These are phyloP conservation scores for Parambassis ranga DNA, from an alignment of 2,797 vertebrate genomes.

Conservation along the genomic window DNA sequence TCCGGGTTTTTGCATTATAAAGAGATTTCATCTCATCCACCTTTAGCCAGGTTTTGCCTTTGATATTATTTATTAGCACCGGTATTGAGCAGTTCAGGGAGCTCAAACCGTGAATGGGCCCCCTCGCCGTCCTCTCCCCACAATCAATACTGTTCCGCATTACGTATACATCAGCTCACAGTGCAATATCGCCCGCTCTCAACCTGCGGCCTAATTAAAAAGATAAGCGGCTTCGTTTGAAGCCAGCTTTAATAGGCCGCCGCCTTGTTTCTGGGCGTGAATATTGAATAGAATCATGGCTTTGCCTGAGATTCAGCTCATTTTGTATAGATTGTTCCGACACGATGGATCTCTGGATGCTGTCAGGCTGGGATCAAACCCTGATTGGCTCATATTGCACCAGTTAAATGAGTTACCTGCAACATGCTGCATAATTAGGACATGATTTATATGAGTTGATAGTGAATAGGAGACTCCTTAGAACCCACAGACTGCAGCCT, in stretches of 20 bases:
- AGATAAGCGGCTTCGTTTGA: slow-evolving; percentile 71
- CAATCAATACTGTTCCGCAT: slow-evolving; percentile 64
- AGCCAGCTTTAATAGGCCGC: slow-evolving; percentile 55
- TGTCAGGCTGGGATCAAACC: neutral
- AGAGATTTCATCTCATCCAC: slow-evolving; percentile 73
- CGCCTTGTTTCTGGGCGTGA: slow-evolving; percentile 64
- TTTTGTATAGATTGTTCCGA: slow-evolving; percentile 36
- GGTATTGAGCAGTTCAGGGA: slow-evolving; percentile 56
- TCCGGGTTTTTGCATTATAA: slow-evolving; percentile 70
- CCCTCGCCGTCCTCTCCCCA: slow-evolving; percentile 10
- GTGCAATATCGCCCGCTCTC: slow-evolving; percentile 51
- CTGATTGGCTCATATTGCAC: neutral
- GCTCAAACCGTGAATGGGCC: slow-evolving; percentile 44
- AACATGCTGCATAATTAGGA: neutral
- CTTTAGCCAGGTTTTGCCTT: slow-evolving; percentile 69
- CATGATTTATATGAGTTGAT: neutral
- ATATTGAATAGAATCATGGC: slow-evolving; percentile 58
- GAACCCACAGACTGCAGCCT: too few relatives aligned
- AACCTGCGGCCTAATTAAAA: slow-evolving; percentile 74
- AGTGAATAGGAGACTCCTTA: too few relatives aligned
- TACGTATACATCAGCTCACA: slow-evolving; percentile 60
- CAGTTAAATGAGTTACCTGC: neutral
- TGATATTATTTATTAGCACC: slow-evolving; percentile 72
- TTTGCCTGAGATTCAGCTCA: slow-evolving; percentile 40
- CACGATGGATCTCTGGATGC: slow-evolving; percentile 1